Evolutionary conservation across 2,113 vertebrate species (phyloP).

Genomic region (Calidris pugnax): DNA sequence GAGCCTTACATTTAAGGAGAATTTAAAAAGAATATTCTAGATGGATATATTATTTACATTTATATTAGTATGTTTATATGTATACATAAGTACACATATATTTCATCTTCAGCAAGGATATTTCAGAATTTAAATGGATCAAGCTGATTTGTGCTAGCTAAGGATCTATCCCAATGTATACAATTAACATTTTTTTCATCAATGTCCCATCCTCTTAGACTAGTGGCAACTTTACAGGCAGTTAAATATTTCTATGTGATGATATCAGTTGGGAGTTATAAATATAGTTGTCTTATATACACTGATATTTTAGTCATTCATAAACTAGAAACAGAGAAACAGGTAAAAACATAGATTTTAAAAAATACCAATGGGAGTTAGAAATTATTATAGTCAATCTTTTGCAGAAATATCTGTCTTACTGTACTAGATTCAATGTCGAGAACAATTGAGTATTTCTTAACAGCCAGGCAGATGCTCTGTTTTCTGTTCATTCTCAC

Average conservation of each 20-base stretch:
- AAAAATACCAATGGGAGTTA: neutral
- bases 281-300: neutral
- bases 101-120: neutral
- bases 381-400: neutral
- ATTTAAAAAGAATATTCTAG: neutral
- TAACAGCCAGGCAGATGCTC: neutral
- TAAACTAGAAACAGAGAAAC: neutral
- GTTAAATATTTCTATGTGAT: neutral
- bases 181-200: neutral
- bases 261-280: neutral
- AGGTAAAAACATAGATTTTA: neutral
- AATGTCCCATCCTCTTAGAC: neutral
- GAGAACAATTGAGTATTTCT: neutral
- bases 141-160: neutral
- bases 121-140: neutral
- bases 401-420: neutral
- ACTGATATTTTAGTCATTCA: neutral
- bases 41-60: neutral
- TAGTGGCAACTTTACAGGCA: neutral
- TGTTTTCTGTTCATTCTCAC: neutral
- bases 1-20: neutral
- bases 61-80: neutral
- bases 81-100: neutral
- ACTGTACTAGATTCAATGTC: neutral
- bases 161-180: fast-evolving